Conservation (phyloP, 2,797 vertebrate genomes). For the Sebastes hopkinsi region DNA sequence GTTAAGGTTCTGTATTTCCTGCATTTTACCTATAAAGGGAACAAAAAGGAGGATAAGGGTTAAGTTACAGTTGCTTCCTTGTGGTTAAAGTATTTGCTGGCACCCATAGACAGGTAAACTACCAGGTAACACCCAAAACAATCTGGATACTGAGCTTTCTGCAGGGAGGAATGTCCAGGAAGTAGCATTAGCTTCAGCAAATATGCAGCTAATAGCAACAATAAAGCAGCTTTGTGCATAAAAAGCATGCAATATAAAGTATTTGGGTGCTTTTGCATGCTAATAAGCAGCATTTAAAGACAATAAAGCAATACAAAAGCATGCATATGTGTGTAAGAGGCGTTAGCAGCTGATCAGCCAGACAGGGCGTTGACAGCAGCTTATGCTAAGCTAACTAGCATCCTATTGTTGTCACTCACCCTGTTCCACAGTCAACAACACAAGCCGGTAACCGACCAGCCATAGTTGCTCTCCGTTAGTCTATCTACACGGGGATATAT, state of each 20-base stretch:
- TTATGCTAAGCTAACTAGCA: constrained; percentile 52
- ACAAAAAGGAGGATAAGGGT: not conserved
- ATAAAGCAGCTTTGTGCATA: not conserved
- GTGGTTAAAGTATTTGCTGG: not conserved
- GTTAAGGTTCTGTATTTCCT: constrained; percentile 91
- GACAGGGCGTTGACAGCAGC: constrained; percentile 71
- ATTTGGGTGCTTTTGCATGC: accelerated
- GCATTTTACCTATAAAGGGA: constrained; percentile 85
- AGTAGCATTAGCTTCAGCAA: constrained; percentile 54
- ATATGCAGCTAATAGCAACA: no score
- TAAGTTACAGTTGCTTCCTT: accelerated
- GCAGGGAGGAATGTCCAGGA: constrained; percentile 45
- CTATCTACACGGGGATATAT: not conserved
- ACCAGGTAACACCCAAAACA: accelerated
- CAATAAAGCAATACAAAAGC: accelerated
- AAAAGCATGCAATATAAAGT: accelerated
- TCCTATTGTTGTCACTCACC: constrained; percentile 48
- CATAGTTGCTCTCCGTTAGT: constrained; percentile 57
- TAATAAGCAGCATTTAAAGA: not conserved
- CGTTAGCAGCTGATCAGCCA: not conserved
- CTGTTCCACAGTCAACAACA: constrained; percentile 93
- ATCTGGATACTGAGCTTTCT: not conserved
- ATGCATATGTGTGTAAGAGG: accelerated
- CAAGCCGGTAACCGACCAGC: constrained; percentile 88
- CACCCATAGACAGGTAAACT: accelerated